Base-by-base conservation (phyloP, 2,888 invertebrate genomes). In the Thymelicus acteon region DNA sequence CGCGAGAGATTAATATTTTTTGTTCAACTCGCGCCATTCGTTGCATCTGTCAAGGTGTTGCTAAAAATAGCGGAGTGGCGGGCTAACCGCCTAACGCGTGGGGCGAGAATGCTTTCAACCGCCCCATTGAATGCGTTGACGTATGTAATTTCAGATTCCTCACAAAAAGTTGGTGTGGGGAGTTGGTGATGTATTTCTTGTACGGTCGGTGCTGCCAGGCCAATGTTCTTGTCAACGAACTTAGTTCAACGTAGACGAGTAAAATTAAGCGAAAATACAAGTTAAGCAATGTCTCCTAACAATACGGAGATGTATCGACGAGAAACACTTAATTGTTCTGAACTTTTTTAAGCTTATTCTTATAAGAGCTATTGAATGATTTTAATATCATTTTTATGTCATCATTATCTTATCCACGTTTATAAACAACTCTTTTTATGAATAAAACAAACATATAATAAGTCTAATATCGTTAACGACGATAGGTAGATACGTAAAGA, bases 121-220 rank as follows among this genome's bases (percentile, higher is more conserved):
- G 87, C 82, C 84, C 87, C 87, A 87, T 87, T 88, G 85, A 86
- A 83, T 76, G 85, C 86, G 88, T 84, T 84, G 89, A 88, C 86
- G 89, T 89, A 85, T 88, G 89, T 88, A 88, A 91, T 88, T 88
- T 87, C 88, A 89, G 88, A 87, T 83, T 85, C 79, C 81, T 80
- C 78, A 88, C 85, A 90, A 88, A 87, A 86, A 83, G 80, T 81
- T 81, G 82, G 83, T 83, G 81, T 77, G 73, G 75, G 73, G 76
- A 61, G 75, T 72, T 65, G 71, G 71, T 72, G 75, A 73, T 72
- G 73, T 60, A 64, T 70, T 64, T 64, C 70, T 49, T 39, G 63
- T 48, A 58, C 58, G 40, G 54, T 48, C 10, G 47, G 3, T 24
- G 31, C 67, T 60, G 48, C 67, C 49, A 52, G 49, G 49, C 12